Percentiles rank a stretch among this genome's conserved stretches.
phyloP scores from a whole-genome alignment of 2,797 vertebrate genomes.

The Anguilla anguilla region DNA sequence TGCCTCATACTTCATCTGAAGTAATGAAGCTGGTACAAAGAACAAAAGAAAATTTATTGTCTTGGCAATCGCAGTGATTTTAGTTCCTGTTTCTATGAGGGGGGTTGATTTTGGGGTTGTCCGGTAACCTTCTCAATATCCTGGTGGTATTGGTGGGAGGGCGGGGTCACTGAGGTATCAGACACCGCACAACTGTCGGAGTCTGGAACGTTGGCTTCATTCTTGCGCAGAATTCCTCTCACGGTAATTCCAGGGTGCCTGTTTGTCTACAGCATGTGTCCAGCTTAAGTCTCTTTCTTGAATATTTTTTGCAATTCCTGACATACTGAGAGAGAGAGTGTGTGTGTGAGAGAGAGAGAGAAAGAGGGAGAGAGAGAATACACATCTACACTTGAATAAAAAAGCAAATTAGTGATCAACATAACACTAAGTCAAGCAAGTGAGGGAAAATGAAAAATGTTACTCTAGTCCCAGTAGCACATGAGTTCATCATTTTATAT shows the following conservation, averaged over 20 bases:
- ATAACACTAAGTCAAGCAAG: not conserved
- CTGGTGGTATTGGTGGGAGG: not conserved
- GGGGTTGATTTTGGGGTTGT: not conserved
- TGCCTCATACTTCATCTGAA: not conserved
- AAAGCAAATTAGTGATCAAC: not conserved
- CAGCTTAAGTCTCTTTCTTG: constrained; percentile 33
- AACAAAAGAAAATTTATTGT: not conserved
- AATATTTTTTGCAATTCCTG: constrained; percentile 31
- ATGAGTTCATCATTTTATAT: not conserved
- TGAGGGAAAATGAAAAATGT: not conserved
- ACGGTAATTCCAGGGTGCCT: constrained; percentile 20
- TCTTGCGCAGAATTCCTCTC: constrained; percentile 33
- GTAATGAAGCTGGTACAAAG: not conserved
- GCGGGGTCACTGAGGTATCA: not conserved
- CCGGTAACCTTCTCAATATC: not conserved
- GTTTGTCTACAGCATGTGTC: constrained; percentile 23
- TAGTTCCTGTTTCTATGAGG: not conserved
- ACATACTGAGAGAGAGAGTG: constrained; percentile 28
- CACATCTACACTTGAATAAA: too few relatives aligned
- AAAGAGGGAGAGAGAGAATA: not conserved
- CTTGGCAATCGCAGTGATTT: not conserved
- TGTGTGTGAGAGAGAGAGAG: not conserved
- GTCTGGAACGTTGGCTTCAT: constrained; percentile 6
- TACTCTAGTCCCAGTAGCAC: not conserved
- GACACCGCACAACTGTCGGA: constrained; percentile 31